phyloP scores from a whole-genome alignment of 2,888 invertebrate genomes.

The Laothoe populi region DNA sequence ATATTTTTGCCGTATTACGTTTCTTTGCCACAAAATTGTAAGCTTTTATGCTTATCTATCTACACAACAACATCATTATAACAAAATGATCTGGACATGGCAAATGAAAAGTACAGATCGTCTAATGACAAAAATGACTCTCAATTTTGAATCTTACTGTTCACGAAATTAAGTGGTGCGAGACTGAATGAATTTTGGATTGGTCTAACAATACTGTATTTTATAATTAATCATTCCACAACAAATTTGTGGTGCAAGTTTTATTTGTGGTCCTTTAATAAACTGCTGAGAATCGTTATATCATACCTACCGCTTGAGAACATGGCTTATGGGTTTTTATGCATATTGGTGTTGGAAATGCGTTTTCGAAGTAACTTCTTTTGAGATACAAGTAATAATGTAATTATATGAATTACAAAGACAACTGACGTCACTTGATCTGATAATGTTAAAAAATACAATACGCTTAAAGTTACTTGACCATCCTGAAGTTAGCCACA shows the following conservation, averaged over 20 bases:
- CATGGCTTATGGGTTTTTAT: constrained; percentile 21
- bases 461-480: too few species aligned
- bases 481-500: too few species aligned
- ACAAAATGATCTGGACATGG: neutral
- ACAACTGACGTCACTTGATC: neutral
- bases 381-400: neutral
- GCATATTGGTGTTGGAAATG: constrained; percentile 29
- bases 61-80: too few species aligned
- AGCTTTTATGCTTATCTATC: too few species aligned
- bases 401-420: neutral
- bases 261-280: neutral
- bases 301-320: constrained; percentile 8
- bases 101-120: neutral
- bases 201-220: neutral
- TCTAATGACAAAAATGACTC: too few species aligned
- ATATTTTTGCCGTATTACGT: neutral
- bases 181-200: neutral
- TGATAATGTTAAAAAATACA: neutral
- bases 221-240: neutral
- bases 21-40: constrained; percentile 17
- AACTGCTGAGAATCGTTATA: neutral
- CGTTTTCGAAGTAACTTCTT: constrained; percentile 18
- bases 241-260: constrained; percentile 1
- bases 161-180: too few species aligned
- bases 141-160: too few species aligned